These are phyloP conservation scores for Piscicola geometra DNA, from an alignment of 2,888 invertebrate genomes.

Conservation along the genomic window DNA sequence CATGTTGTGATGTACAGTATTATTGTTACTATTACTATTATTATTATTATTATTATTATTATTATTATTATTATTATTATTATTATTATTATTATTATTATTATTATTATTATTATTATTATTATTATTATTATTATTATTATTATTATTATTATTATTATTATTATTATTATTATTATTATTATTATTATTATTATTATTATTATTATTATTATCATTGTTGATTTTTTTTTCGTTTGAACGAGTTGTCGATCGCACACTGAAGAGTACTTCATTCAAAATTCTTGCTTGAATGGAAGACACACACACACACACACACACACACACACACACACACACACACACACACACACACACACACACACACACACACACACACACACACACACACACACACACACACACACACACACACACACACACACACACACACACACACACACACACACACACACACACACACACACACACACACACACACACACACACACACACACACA, in stretches of 20 bases:
- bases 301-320: constrained; percentile 18
- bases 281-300: too few relatives aligned
- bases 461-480: constrained; percentile 23
- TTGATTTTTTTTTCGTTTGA: background rate
- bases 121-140: constrained; percentile 21
- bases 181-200: constrained; percentile 13
- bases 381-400: constrained; percentile 22
- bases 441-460: constrained; percentile 21
- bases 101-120: constrained; percentile 22
- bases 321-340: constrained; percentile 17
- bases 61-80: constrained; percentile 24
- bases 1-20: background rate
- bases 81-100: constrained; percentile 24
- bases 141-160: constrained; percentile 6
- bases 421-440: constrained; percentile 19
- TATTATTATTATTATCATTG: constrained; percentile 1
- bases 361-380: constrained; percentile 21
- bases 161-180: constrained; percentile 13
- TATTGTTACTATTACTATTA: constrained; percentile 1
- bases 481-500: constrained; percentile 23
- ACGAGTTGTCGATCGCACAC: background rate
- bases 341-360: constrained; percentile 22
- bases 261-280: too few relatives aligned
- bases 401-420: constrained; percentile 20
- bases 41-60: constrained; percentile 21